Percentiles rank a stretch among this genome's conserved stretches.
These are phyloP conservation scores for Thymelicus acteon DNA, from an alignment of 2,888 invertebrate genomes.

Conservation along the genomic window DNA sequence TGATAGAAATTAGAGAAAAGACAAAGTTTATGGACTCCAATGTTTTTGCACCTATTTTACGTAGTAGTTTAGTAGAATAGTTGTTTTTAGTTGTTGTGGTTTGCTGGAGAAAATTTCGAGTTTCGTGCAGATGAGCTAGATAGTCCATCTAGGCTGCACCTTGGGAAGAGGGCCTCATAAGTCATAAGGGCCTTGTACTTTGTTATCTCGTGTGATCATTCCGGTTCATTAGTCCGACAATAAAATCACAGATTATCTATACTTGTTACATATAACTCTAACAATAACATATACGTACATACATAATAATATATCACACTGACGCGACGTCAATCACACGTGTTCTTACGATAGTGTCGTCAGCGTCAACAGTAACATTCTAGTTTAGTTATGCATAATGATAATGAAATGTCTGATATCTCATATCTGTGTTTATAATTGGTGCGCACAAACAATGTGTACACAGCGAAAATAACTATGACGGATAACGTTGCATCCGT, in stretches of 20 bases:
- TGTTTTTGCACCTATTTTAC: too few relatives aligned
- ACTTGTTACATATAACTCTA: neutral
- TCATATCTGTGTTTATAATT: slow-evolving; percentile 28
- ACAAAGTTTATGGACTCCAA: too few relatives aligned
- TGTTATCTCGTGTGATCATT: too few relatives aligned
- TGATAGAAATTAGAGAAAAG: too few relatives aligned
- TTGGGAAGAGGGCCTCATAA: too few relatives aligned
- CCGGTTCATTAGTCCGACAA: too few relatives aligned
- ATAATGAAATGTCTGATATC: slow-evolving; percentile 21
- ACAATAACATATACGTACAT: neutral
- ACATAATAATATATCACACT: neutral
- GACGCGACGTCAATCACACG: slow-evolving; percentile 36
- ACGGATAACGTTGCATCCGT: neutral
- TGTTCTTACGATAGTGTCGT: slow-evolving; percentile 22
- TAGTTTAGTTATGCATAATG: slow-evolving; percentile 13
- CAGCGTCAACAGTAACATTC: slow-evolving; percentile 17
- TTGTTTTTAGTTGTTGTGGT: too few relatives aligned
- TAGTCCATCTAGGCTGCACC: too few relatives aligned
- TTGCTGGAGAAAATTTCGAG: too few relatives aligned
- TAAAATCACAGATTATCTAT: neutral
- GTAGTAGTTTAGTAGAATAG: too few relatives aligned
- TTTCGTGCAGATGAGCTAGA: too few relatives aligned
- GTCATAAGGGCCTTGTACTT: too few relatives aligned
- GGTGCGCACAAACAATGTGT: slow-evolving; percentile 7
- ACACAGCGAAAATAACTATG: slow-evolving; percentile 5